Conservation (phyloP, 2,797 vertebrate species). For the Lepus townsendii region DNA sequence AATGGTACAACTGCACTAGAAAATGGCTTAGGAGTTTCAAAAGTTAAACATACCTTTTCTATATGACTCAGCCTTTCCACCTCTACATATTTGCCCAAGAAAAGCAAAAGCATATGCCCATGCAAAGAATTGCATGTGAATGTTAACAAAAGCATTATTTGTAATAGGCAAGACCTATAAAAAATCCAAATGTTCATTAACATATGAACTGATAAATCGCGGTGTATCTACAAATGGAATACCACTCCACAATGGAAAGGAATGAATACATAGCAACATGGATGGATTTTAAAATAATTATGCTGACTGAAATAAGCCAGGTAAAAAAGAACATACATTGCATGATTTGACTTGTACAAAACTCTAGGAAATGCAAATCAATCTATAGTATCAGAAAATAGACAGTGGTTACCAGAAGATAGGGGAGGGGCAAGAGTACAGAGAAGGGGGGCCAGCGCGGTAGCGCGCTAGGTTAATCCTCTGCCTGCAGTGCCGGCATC, state of each 20-base stretch:
- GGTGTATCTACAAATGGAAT: background rate
- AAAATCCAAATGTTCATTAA: slow-evolving; percentile 46
- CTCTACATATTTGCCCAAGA: slow-evolving; percentile 13
- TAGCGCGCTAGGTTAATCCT: no score
- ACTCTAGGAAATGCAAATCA: slow-evolving; percentile 42
- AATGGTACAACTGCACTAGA: background rate
- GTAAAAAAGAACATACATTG: slow-evolving; percentile 28
- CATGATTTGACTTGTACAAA: slow-evolving; percentile 45
- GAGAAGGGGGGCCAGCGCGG: no score
- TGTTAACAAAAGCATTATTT: background rate
- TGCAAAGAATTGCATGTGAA: background rate
- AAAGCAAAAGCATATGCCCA: slow-evolving; percentile 33
- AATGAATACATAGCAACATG: slow-evolving; percentile 11
- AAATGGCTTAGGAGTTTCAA: slow-evolving; percentile 44
- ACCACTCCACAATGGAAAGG: slow-evolving; percentile 9
- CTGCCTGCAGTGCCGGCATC: no score
- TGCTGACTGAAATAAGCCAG: background rate
- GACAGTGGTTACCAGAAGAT: background rate
- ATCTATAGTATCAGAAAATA: slow-evolving; percentile 27
- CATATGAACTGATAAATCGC: background rate
- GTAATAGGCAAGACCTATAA: slow-evolving; percentile 27
- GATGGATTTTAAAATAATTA: slow-evolving; percentile 56
- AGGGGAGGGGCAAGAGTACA: background rate
- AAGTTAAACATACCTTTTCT: slow-evolving; percentile 38
- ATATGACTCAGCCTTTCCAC: background rate